Evolutionary conservation across 2,113 vertebrate genomes (phyloP).

Genomic region (Ammodytes marinus): DNA sequence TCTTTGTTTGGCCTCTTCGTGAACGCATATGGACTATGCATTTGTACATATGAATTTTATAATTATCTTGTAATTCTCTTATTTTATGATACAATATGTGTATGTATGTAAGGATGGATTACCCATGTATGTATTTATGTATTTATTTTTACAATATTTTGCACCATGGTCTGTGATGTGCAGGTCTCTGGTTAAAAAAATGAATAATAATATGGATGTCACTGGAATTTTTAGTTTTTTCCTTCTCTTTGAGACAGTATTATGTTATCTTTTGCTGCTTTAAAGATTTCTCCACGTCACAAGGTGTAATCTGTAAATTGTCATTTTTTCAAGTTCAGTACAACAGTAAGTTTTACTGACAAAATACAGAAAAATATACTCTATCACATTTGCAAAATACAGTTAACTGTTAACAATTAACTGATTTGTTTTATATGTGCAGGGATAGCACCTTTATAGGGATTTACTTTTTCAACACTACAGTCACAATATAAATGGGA

Average conservation of each 20-base stretch:
- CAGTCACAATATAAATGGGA: slow-evolving; percentile 48
- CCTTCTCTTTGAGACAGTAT: slow-evolving; percentile 72
- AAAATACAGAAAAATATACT: slow-evolving; percentile 49
- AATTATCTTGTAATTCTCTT: slow-evolving; percentile 82
- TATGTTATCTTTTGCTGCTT: slow-evolving; percentile 75
- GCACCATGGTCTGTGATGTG: slow-evolving; percentile 71
- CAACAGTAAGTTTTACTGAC: slow-evolving; percentile 47
- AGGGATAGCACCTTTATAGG: slow-evolving; percentile 64
- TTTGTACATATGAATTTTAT: slow-evolving; percentile 87
- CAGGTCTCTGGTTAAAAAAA: slow-evolving; percentile 68
- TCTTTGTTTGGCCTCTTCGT: slow-evolving; percentile 73
- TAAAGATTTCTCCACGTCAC: slow-evolving; percentile 58
- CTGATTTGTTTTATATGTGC: slow-evolving; percentile 68
- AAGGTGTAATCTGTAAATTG: slow-evolving; percentile 84
- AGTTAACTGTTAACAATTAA: slow-evolving; percentile 16
- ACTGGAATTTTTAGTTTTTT: slow-evolving; percentile 72
- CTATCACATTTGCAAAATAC: slow-evolving; percentile 56
- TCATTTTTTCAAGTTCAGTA: slow-evolving; percentile 69
- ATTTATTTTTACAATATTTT: slow-evolving; percentile 83
- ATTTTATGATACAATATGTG: slow-evolving; percentile 86
- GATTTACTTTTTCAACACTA: slow-evolving; percentile 69
- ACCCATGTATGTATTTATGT: slow-evolving; percentile 84
- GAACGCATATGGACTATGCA: slow-evolving; percentile 83
- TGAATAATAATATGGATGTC: slow-evolving; percentile 67
- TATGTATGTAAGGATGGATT: slow-evolving; percentile 81